Conservation (phyloP, 2,113 vertebrate species). For the Cochlearius cochlearius region DNA sequence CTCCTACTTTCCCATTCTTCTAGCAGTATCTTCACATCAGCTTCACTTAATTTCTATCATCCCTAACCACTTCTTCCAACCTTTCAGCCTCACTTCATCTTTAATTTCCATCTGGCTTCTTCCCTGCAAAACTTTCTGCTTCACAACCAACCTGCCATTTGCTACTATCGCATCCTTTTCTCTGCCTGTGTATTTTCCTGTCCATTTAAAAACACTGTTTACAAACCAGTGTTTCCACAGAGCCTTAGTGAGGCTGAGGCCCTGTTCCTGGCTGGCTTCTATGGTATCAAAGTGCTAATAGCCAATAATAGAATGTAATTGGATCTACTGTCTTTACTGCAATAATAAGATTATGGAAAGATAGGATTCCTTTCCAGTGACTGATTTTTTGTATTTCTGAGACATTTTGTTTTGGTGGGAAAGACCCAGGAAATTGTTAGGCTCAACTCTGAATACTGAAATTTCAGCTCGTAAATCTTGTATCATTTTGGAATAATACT, state of each 20-base stretch:
- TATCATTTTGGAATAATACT: background rate
- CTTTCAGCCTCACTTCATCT: background rate
- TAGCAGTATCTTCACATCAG: background rate
- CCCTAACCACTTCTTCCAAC: background rate
- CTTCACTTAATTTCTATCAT: background rate
- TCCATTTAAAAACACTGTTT: background rate
- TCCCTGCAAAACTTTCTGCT: background rate
- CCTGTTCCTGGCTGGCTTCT: background rate
- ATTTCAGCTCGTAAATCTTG: background rate
- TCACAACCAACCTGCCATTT: background rate
- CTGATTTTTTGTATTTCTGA: background rate
- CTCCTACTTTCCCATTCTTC: background rate
- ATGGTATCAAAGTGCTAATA: background rate
- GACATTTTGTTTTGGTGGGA: background rate
- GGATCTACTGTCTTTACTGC: background rate
- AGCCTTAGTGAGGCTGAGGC: background rate
- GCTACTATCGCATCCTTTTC: background rate
- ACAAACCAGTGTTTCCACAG: background rate
- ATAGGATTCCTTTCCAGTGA: background rate
- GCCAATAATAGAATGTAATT: background rate
- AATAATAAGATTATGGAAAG: background rate
- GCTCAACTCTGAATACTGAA: background rate
- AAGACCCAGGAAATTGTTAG: background rate
- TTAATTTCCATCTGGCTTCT: background rate
- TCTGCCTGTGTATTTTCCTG: background rate